These are phyloP conservation scores for Grapholita molesta DNA, from an alignment of 1,140 invertebrate species.

Conservation along the genomic window DNA sequence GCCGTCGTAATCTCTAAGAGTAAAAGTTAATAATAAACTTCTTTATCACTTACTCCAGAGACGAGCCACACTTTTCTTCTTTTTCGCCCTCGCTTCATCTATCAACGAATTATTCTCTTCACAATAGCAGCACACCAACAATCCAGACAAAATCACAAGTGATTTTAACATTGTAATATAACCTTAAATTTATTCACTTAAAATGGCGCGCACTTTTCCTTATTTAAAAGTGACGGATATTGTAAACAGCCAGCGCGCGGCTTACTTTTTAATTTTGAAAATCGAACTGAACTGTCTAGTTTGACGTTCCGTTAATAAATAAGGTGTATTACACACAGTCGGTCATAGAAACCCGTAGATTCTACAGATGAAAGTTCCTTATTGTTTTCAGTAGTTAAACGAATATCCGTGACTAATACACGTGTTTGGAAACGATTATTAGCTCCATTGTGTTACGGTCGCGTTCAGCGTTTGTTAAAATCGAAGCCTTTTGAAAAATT, in stretches of 20 bases:
- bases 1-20: background rate
- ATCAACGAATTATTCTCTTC: conserved; percentile 42
- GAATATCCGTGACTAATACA: conserved; percentile 63
- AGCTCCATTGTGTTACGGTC: conserved; percentile 39
- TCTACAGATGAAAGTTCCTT: conserved; percentile 49
- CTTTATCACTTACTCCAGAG: conserved; percentile 49
- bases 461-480: conserved; percentile 28
- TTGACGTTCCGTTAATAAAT: conserved; percentile 49
- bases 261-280: background rate
- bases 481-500: conserved; percentile 32
- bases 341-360: conserved; percentile 40
- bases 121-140: conserved; percentile 55
- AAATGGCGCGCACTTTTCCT: background rate
- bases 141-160: conserved; percentile 36
- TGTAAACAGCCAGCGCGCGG: background rate
- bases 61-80: conserved; percentile 48
- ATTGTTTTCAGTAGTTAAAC: conserved; percentile 61
- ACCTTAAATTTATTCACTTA: background rate
- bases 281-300: conserved; percentile 30
- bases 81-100: conserved; percentile 58
- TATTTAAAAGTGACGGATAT: background rate
- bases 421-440: conserved; percentile 54
- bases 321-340: conserved; percentile 38
- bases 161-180: conserved; percentile 39
- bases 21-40: conserved; percentile 1